Evolutionary conservation across 2,113 vertebrate genomes (phyloP), one percentile per base, ranked within the genome.

Genomic region (Cynoglossus semilaevis): DNA sequence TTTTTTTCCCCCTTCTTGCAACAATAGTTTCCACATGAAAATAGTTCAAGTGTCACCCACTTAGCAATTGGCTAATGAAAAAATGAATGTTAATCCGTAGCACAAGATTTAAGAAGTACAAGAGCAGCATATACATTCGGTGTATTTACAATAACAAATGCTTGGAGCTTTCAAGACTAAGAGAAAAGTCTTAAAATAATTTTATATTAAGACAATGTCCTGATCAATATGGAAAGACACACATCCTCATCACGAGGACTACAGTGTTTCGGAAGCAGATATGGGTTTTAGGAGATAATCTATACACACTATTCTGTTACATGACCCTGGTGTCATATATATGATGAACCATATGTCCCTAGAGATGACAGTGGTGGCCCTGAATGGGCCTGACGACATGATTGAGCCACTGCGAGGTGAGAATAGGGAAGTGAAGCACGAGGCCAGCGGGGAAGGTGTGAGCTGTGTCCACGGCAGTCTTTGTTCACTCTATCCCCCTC

Each of bases 381-480:
- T 70, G 71, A 72, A 63, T 35, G 51, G 14, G 72, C 66, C 68
- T 57, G 68, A 67, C 13, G n/a, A 58, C 62, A 59, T 51, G 57
- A 45, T 34, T 40, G 49, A 62, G 54, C 22, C 40, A 4, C 18
- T 58, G 51, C 56, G 51, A 67, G 41, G 61, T 67, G 56, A 63
- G 58, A 49, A 55, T 59, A 62, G 43, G n/a, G 34, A 55, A 43
- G 17, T 44, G 29, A 71, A 73, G 49, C 22, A 46, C 60, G 19
- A 56, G 34, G 45, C 47, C 58, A 61, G 58, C 6, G 59, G 70
- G 56, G 54, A 73, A 73, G 59, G 69, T 70, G 74, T 74, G 63
- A 58, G 12, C 58, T 47, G 34, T 8, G 45, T 74, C 18, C 35
- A 15, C 38, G 6, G 44, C 38, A 8, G 48, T 17, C 70, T 63